Evolutionary conservation across 2,113 vertebrate genomes (phyloP).

Genomic region (Gnathonemus longibarbis): DNA sequence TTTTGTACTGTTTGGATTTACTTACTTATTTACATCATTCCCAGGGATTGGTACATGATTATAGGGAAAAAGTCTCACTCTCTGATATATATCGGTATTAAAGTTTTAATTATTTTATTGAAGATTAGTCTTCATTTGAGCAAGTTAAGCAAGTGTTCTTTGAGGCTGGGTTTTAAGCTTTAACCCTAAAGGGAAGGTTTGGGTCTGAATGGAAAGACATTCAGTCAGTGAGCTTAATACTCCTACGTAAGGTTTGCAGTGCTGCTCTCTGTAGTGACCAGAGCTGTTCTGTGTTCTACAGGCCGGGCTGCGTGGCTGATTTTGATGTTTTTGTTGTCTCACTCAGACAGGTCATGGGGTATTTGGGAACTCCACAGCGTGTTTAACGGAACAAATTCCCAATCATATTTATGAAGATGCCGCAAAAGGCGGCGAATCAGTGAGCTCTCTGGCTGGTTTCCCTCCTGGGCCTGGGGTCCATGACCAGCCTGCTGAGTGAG

Average conservation of each 20-base stretch:
- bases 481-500: not conserved
- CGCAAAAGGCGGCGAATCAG: not conserved
- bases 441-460: not conserved
- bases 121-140: not conserved
- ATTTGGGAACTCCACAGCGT: not conserved
- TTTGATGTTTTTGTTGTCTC: not conserved
- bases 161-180: not conserved
- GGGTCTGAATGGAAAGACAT: not conserved
- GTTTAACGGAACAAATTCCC: not conserved
- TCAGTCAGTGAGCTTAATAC: not conserved
- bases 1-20: not conserved
- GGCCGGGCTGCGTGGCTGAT: not conserved
- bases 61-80: not conserved
- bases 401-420: not conserved
- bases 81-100: not conserved
- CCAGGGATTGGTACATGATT: not conserved
- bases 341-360: not conserved
- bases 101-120: not conserved
- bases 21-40: not conserved
- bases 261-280: not conserved
- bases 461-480: not conserved
- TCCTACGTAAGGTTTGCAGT: not conserved
- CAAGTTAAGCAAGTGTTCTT: not conserved
- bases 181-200: not conserved
- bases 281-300: not conserved